Conservation (phyloP, 2,888 invertebrate genomes). For the Hydropsyche betteni region DNA sequence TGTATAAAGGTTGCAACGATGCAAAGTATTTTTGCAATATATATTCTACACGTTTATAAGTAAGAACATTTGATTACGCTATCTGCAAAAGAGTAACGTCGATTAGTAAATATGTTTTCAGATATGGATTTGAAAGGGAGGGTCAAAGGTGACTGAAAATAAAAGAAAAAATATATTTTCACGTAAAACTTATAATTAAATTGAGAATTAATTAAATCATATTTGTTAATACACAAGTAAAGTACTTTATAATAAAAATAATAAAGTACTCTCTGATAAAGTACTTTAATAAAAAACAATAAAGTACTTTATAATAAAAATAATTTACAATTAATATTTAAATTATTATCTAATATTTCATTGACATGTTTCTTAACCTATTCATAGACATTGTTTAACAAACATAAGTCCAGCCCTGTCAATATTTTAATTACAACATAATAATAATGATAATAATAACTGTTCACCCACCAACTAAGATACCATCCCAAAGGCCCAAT, state of each 20-base stretch:
- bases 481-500: slow-evolving; percentile 53
- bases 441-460: slow-evolving; percentile 37
- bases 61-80: no score
- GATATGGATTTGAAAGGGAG: neutral
- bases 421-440: slow-evolving; percentile 37
- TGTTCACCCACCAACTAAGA: slow-evolving; percentile 51
- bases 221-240: slow-evolving; percentile 35
- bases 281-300: slow-evolving; percentile 15
- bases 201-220: slow-evolving; percentile 29
- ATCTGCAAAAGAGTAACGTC: neutral
- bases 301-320: slow-evolving; percentile 31
- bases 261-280: slow-evolving; percentile 23
- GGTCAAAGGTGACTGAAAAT: neutral
- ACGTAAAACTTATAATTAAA: slow-evolving; percentile 33
- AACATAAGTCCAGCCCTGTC: slow-evolving; percentile 39
- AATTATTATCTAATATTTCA: slow-evolving; percentile 45
- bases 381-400: slow-evolving; percentile 41
- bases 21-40: no score
- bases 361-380: slow-evolving; percentile 46
- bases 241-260: slow-evolving; percentile 34
- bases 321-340: slow-evolving; percentile 39
- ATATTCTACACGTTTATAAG: no score
- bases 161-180: slow-evolving; percentile 3
- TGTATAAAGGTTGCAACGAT: no score
- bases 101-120: no score